phyloP scores from a whole-genome alignment of 2,797 vertebrate species.

The Agapornis canus region DNA sequence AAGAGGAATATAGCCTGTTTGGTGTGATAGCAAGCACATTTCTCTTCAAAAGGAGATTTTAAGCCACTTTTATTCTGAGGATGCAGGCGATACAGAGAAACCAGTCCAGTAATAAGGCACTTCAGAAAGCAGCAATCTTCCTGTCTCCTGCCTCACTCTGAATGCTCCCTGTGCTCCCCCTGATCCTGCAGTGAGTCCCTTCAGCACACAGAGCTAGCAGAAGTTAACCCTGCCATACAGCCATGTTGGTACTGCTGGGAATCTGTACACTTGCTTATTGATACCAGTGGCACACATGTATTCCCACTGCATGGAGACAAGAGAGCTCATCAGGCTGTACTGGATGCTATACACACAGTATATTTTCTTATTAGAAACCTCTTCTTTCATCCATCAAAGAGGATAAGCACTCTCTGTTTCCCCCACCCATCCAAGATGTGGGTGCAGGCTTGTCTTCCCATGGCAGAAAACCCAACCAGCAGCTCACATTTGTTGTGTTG shows the following conservation, averaged over 20 bases:
- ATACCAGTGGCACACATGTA: background rate
- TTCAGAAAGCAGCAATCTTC: background rate
- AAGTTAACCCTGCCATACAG: background rate
- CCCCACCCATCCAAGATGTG: background rate
- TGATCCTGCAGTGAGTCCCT: background rate
- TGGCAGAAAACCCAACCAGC: background rate
- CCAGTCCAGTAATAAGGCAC: background rate
- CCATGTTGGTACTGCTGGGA: background rate
- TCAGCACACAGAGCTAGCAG: fast-evolving
- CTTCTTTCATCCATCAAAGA: background rate
- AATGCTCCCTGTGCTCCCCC: background rate
- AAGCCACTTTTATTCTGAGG: background rate
- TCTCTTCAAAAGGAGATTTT: background rate
- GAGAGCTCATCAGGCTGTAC: background rate
- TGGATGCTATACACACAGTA: background rate
- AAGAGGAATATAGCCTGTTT: background rate
- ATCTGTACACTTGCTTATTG: background rate
- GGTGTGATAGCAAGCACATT: background rate
- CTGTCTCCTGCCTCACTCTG: background rate
- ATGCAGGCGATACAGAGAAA: background rate
- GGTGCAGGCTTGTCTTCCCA: background rate
- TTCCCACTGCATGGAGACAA: background rate
- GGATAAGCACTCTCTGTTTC: background rate
- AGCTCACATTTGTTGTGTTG: slow-evolving; percentile 18
- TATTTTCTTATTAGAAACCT: background rate